Evolutionary conservation across 1,140 invertebrate genomes (phyloP).

Genomic region (Ptiloglossa arizonensis): DNA sequence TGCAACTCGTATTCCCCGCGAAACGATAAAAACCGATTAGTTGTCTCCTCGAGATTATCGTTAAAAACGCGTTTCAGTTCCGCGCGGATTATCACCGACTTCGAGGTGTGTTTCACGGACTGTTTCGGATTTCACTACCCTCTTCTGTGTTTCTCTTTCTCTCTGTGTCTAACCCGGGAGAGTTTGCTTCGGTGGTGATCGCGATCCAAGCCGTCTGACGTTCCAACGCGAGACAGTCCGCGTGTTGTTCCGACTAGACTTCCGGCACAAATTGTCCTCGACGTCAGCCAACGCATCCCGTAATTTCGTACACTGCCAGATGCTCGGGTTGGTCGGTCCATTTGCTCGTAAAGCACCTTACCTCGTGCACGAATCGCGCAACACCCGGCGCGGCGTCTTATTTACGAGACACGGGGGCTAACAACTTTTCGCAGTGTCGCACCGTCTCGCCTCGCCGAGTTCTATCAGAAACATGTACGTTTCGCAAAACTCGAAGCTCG

Average conservation of each 20-base stretch:
- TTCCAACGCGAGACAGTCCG: background rate
- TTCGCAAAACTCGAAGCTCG: background rate
- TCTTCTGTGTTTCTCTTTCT: no score
- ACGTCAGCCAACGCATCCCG: slow-evolving; percentile 1
- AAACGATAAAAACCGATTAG: background rate
- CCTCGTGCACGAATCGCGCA: background rate
- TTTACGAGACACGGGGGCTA: slow-evolving; percentile 32
- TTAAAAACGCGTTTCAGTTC: no score
- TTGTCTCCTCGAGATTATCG: no score
- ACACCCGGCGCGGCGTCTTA: slow-evolving; percentile 11
- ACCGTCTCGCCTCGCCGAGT: background rate
- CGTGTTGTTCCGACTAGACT: background rate
- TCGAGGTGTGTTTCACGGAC: background rate
- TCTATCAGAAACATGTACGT: slow-evolving; percentile 31
- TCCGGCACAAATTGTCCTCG: slow-evolving; percentile 5
- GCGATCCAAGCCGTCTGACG: background rate
- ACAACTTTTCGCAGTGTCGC: slow-evolving; percentile 37
- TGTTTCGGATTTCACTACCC: no score
- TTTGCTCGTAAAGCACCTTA: background rate
- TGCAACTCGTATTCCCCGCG: no score
- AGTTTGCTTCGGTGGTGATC: background rate
- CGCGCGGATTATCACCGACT: no score
- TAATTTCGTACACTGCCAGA: slow-evolving; percentile 26
- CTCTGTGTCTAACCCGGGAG: background rate
- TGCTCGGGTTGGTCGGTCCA: slow-evolving; percentile 7